A percentile compares a stretch with the other conserved stretches of the same genome.
Evolutionary conservation across 2,888 invertebrate genomes (phyloP).

Genomic region (Sinotaia quadrata): DNA sequence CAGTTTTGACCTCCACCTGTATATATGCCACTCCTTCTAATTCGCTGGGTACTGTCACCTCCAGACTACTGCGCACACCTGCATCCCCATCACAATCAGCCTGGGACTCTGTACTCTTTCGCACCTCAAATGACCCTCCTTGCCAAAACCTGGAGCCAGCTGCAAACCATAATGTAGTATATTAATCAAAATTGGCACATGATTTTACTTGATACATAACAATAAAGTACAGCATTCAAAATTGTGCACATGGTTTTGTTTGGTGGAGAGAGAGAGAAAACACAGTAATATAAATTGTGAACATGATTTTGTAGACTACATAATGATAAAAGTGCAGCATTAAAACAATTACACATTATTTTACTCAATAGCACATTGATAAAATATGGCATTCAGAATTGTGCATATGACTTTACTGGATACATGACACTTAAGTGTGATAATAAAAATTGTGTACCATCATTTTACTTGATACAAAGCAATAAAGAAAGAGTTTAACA

Average conservation of each 20-base stretch:
- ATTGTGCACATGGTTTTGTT: neutral
- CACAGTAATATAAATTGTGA: neutral
- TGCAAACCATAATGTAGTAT: conserved; percentile 45
- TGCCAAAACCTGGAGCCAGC: conserved; percentile 95
- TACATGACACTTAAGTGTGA: too few relatives aligned
- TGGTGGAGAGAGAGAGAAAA: neutral
- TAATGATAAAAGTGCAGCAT: too few relatives aligned
- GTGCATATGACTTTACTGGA: too few relatives aligned
- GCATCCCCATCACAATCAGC: conserved; percentile 92
- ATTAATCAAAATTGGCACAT: neutral
- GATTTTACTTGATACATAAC: neutral
- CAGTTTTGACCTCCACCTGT: conserved; percentile 94
- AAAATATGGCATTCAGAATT: too few relatives aligned
- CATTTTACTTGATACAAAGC: too few relatives aligned
- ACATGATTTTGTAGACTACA: too few relatives aligned
- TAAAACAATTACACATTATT: too few relatives aligned
- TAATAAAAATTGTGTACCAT: too few relatives aligned
- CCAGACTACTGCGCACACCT: conserved; percentile 90
- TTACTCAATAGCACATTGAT: too few relatives aligned
- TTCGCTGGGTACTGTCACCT: conserved; percentile 94
- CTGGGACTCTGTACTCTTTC: conserved; percentile 87
- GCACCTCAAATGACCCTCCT: conserved; percentile 95
- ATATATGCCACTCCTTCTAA: conserved; percentile 96
- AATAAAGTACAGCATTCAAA: neutral
- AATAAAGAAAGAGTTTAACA: too few relatives aligned